Base-by-base conservation (phyloP, 2,888 invertebrate species). In the Tolmerus cingulatus region DNA sequence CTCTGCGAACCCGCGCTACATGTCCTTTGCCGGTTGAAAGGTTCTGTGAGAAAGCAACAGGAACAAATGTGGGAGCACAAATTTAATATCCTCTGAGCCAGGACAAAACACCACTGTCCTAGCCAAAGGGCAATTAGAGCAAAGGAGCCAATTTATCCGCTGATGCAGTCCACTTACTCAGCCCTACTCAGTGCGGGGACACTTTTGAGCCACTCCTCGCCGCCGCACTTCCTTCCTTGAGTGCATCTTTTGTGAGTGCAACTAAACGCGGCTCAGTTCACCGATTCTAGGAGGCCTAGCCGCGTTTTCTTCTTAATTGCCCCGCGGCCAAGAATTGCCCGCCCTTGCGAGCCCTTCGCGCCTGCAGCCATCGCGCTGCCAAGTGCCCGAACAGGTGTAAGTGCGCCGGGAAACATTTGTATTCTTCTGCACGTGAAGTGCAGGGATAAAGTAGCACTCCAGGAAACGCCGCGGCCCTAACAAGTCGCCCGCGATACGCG, bases 111-210 rank as follows among this genome's bases (percentile, higher is more conserved):
- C 16, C 43, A 16, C 14, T 5, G 37, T 66, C 66, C 34, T 79
- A 34, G 79, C 79, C 66, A 85, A 66, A 23, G 55, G 82, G 82
- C 87, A 88, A 88, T 87, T 87, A 87, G 86, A 74, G 55, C 74
- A 87, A 79, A 86, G 57, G 77, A 87, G 85, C 87, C 88, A 88
- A 88, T 88, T 88, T 87, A 88, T 88, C 88, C 88, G 81, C 37
- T 57, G 87, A 84, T 87, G 87, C 77, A 87, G 78, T 82, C 86
- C 81, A 88, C 82, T 88, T 88, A 87, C 87, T 87, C 74, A 87
- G 84, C 40, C 40, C 40, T 87, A 81, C 76, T 43, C 40, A 46
- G 74, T 34, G 46, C 85, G 30, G 46, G 46, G 46, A 74, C 74
- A 43, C 27, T 74, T 74, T 23, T 43, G 40, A 46, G 74, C 46